Percentiles rank a stretch among this genome's conserved stretches.
These are phyloP conservation scores for Osmerus eperlanus DNA, from an alignment of 2,113 vertebrate genomes.

Conservation along the genomic window DNA sequence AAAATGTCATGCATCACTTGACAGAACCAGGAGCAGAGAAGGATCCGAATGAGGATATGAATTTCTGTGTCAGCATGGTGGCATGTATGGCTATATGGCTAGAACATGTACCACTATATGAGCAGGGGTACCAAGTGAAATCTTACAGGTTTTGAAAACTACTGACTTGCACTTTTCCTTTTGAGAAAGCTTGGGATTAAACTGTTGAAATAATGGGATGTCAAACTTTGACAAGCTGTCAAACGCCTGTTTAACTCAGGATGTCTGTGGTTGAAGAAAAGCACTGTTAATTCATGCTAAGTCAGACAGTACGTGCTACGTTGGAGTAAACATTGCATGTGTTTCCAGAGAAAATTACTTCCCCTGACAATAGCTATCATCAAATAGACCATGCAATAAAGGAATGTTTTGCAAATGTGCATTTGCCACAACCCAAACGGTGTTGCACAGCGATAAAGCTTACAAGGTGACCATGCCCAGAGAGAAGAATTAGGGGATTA, in stretches of 20 bases:
- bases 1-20: constrained; percentile 76
- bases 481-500: constrained; percentile 12
- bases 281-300: constrained; percentile 17
- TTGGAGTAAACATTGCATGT: constrained; percentile 15
- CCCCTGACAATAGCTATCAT: constrained; percentile 21
- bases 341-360: constrained; percentile 42
- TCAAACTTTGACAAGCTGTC: background rate
- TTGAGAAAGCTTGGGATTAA: constrained; percentile 63
- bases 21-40: constrained; percentile 73
- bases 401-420: constrained; percentile 29
- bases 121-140: constrained; percentile 58
- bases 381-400: constrained; percentile 31
- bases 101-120: constrained; percentile 62
- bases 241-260: constrained; percentile 37
- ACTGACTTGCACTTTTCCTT: constrained; percentile 30
- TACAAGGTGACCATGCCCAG: constrained; percentile 14
- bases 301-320: constrained; percentile 28
- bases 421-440: constrained; percentile 44
- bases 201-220: constrained; percentile 11
- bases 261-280: constrained; percentile 32
- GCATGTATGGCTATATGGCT: constrained; percentile 66
- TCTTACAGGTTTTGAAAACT: background rate
- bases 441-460: constrained; percentile 36
- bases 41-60: constrained; percentile 80
- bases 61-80: constrained; percentile 94